Conservation (phyloP, 2,888 invertebrate species). For the Fragum sueziense region DNA sequence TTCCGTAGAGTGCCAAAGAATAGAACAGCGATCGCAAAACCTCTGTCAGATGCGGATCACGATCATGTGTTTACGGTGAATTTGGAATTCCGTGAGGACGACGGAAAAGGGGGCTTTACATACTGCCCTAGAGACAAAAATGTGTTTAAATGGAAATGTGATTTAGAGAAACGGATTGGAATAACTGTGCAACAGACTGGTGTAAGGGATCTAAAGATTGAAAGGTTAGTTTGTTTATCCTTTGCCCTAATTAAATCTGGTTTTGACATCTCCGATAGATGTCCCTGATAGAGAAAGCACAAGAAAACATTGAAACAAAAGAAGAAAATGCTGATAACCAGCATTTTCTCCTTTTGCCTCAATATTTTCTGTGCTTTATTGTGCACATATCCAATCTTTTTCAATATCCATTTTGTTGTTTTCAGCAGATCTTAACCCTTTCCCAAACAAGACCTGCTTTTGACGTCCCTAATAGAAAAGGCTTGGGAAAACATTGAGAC, state of each 20-base stretch:
- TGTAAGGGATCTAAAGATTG: constrained; percentile 88
- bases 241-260: background rate
- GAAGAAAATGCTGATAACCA: no score
- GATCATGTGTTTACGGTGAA: constrained; percentile 95
- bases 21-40: constrained; percentile 55
- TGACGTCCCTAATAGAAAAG: no score
- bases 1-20: constrained; percentile 91
- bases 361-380: no score
- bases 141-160: constrained; percentile 87
- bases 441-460: no score
- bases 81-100: constrained; percentile 89
- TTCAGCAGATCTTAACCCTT: no score
- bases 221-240: constrained; percentile 83
- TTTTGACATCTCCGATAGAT: no score
- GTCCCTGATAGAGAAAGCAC: no score
- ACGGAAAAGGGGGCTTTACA: constrained; percentile 85
- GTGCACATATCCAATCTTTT: no score
- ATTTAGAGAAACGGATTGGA: constrained; percentile 93
- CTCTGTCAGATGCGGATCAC: constrained; percentile 71
- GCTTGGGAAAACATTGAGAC: no score
- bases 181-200: constrained; percentile 88
- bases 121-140: constrained; percentile 88
- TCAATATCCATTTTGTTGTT: no score
- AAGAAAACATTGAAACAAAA: no score
- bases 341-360: no score